phyloP scores from a whole-genome alignment of 2,888 invertebrate species.

The Amphiduros pacificus region DNA sequence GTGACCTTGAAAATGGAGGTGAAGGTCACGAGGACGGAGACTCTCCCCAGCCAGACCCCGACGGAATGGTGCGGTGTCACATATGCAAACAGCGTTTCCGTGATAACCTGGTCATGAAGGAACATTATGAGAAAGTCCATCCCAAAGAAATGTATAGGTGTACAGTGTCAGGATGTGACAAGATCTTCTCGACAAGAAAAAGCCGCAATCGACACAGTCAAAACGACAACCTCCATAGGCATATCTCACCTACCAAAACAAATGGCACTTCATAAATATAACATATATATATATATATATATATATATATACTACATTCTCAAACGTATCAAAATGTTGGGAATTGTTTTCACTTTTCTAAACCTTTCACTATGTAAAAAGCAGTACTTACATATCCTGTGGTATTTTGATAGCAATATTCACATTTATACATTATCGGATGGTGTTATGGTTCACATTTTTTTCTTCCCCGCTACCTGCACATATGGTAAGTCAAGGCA shows the following conservation, averaged over 20 bases:
- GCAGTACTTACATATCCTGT: no score
- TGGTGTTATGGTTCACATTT: no score
- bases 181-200: slow-evolving; percentile 77
- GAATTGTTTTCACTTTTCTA: no score
- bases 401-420: no score
- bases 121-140: slow-evolving; percentile 75
- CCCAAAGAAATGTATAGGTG: slow-evolving; percentile 73
- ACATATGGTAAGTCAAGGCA: no score
- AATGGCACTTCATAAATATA: slow-evolving; percentile 9
- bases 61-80: slow-evolving; percentile 67
- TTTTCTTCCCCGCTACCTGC: no score
- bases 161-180: slow-evolving; percentile 75
- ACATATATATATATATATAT: no score
- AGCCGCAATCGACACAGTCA: slow-evolving; percentile 78
- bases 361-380: no score
- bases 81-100: slow-evolving; percentile 71
- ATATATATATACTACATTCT: no score
- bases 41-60: slow-evolving; percentile 5
- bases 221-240: slow-evolving; percentile 66
- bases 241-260: slow-evolving; percentile 28
- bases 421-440: no score
- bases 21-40: slow-evolving; percentile 23
- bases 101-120: slow-evolving; percentile 69
- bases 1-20: slow-evolving; percentile 44
- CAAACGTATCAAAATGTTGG: no score